Evolutionary conservation across 2,113 vertebrate species (phyloP).

Genomic region (Crocuta crocuta): DNA sequence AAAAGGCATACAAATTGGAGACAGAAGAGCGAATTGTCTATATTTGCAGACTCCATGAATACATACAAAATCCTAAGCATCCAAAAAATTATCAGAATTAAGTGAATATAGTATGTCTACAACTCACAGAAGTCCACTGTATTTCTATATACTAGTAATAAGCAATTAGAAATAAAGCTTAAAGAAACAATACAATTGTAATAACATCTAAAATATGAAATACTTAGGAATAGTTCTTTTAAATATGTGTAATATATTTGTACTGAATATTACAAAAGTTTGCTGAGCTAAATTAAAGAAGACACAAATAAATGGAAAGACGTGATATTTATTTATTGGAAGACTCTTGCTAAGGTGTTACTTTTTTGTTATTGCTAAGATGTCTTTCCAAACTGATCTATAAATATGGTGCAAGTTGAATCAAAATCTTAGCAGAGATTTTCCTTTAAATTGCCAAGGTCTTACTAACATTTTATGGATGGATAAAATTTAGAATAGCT

Average conservation of each 20-base stretch:
- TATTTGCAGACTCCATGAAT: neutral
- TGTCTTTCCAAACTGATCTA: neutral
- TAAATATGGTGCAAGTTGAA: neutral
- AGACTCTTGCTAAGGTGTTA: neutral
- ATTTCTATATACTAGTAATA: neutral
- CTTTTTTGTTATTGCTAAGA: neutral
- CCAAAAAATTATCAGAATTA: neutral
- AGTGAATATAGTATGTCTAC: neutral
- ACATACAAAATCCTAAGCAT: neutral
- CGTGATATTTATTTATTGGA: neutral
- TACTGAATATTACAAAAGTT: neutral
- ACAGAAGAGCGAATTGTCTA: neutral
- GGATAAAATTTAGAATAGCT: neutral
- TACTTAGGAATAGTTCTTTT: neutral
- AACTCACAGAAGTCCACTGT: neutral
- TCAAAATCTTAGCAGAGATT: neutral
- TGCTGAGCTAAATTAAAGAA: neutral
- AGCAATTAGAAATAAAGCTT: neutral
- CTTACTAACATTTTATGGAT: neutral
- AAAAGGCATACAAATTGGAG: neutral
- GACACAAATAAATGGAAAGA: neutral
- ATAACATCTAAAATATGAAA: neutral
- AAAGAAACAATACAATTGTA: neutral
- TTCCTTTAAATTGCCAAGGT: neutral
- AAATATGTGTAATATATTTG: constrained; percentile 27